phyloP scores from a whole-genome alignment of 2,113 vertebrate genomes.

The Steatornis caripensis region DNA sequence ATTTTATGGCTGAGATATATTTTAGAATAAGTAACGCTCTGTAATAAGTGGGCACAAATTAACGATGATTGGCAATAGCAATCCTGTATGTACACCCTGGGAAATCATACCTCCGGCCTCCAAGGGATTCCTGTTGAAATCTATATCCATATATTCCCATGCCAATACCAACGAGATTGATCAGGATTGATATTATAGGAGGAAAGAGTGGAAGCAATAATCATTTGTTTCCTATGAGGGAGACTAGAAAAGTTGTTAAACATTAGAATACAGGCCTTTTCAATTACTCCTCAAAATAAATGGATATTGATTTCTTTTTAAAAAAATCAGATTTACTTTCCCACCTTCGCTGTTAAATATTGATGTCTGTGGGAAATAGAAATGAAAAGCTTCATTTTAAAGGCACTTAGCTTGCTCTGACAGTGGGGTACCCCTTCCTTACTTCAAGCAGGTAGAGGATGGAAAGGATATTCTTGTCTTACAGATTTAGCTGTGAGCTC shows the following conservation, averaged over 20 bases:
- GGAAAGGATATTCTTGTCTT: not conserved
- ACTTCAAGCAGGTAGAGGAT: not conserved
- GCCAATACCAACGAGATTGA: constrained; percentile 46
- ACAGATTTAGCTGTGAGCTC: not conserved
- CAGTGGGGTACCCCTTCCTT: constrained; percentile 21
- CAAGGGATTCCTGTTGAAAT: constrained; percentile 45
- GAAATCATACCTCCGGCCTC: constrained; percentile 47
- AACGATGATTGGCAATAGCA: constrained; percentile 63
- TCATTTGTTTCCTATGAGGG: constrained; percentile 52
- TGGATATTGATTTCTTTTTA: constrained; percentile 51
- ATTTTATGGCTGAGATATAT: constrained; percentile 67
- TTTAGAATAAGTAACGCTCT: constrained; percentile 62
- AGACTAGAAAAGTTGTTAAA: constrained; percentile 63
- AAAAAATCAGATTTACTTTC: constrained; percentile 62
- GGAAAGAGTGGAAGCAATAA: not conserved
- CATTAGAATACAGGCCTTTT: constrained; percentile 55
- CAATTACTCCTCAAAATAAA: constrained; percentile 63
- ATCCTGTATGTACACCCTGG: constrained; percentile 38
- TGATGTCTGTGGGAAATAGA: constrained; percentile 64
- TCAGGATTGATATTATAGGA: constrained; percentile 51
- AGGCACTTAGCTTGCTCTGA: constrained; percentile 37
- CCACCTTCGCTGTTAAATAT: constrained; percentile 66
- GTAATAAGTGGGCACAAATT: constrained; percentile 67
- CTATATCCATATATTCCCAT: constrained; percentile 23
- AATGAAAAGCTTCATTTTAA: constrained; percentile 53